Percentiles rank a stretch among this genome's conserved stretches.
phyloP scores from a whole-genome alignment of 1,140 invertebrate species.

The Drosophila chauvacae region DNA sequence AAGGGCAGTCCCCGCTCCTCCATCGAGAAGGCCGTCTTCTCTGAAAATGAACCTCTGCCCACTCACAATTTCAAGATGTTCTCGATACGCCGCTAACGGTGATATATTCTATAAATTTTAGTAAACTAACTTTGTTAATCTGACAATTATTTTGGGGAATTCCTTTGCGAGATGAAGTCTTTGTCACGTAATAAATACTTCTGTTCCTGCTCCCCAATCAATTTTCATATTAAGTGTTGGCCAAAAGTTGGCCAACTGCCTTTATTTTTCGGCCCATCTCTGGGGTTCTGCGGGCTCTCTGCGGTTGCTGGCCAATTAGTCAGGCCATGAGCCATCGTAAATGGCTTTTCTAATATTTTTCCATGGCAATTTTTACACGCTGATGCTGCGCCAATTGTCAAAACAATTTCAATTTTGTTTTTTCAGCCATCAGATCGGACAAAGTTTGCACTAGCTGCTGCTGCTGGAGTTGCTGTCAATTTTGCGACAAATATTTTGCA shows the following conservation, averaged over 20 bases:
- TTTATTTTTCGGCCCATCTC: constrained; percentile 7
- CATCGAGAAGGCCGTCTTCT: constrained; percentile 60
- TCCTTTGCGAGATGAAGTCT: neutral
- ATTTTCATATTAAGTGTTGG: constrained; percentile 29
- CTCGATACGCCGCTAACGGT: constrained; percentile 38
- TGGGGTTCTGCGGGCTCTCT: neutral
- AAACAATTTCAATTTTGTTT: constrained; percentile 73
- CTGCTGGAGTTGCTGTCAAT: constrained; percentile 66
- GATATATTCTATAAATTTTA: no score
- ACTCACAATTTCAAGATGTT: constrained; percentile 43
- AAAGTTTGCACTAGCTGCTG: constrained; percentile 52
- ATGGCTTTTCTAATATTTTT: constrained; percentile 37
- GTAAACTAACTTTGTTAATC: neutral
- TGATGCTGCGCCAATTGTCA: constrained; percentile 62
- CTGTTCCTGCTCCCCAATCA: constrained; percentile 17
- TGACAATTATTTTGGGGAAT: neutral
- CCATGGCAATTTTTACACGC: constrained; percentile 37
- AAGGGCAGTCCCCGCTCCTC: constrained; percentile 62
- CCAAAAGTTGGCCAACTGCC: constrained; percentile 43
- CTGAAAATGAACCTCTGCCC: constrained; percentile 46
- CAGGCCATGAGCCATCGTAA: constrained; percentile 14
- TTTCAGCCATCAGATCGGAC: constrained; percentile 41
- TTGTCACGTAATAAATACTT: constrained; percentile 32
- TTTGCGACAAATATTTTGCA: constrained; percentile 66
- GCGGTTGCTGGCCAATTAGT: constrained; percentile 55